Percentiles rank a stretch among this genome's conserved stretches.
phyloP scores from a whole-genome alignment of 2,888 invertebrate genomes.

The Melinaea menophilus region DNA sequence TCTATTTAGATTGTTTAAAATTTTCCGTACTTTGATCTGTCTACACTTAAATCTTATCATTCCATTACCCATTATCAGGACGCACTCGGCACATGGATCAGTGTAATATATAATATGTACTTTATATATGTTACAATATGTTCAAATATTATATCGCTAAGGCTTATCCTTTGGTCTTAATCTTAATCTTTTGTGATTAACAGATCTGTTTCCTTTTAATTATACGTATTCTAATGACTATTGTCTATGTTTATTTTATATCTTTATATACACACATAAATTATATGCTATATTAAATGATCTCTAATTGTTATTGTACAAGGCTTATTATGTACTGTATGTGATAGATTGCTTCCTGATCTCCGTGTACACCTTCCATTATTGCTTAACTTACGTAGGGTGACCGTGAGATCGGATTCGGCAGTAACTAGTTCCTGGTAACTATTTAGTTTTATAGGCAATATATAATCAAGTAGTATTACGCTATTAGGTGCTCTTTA shows the following conservation, averaged over 20 bases:
- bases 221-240: not conserved
- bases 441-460: not conserved
- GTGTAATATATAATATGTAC: constrained; percentile 31
- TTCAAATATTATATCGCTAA: too few relatives aligned
- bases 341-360: not conserved
- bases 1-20: not conserved
- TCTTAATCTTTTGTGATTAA: constrained; percentile 33
- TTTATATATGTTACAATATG: too few relatives aligned
- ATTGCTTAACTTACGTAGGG: too few relatives aligned
- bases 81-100: constrained; percentile 41
- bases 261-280: not conserved
- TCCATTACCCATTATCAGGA: constrained; percentile 6
- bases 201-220: constrained; percentile 33
- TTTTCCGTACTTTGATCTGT: constrained; percentile 8
- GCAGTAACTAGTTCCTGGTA: not conserved
- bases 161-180: constrained; percentile 7
- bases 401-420: too few relatives aligned
- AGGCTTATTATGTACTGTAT: constrained; percentile 1
- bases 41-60: constrained; percentile 8
- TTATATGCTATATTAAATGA: not conserved
- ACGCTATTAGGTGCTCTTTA: constrained; percentile 9
- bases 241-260: not conserved
- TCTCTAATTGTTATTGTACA: not conserved
- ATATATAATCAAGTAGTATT: not conserved
- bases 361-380: not conserved